These are phyloP conservation scores for Drosophila lutescens DNA, from an alignment of 2,888 invertebrate genomes.

Conservation along the genomic window DNA sequence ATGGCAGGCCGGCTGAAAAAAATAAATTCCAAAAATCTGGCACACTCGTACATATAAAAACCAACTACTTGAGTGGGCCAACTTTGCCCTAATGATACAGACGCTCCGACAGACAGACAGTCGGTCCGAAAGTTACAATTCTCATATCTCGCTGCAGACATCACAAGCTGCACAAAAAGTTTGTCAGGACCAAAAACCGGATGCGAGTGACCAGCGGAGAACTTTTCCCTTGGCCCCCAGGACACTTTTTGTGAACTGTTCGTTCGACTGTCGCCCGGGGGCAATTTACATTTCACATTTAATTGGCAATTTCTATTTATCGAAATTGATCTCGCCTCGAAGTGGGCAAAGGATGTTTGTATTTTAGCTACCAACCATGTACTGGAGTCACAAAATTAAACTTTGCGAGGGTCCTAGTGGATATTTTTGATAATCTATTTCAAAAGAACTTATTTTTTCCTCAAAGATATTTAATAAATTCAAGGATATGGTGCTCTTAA, in stretches of 20 bases:
- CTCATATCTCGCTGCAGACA: conserved; percentile 47
- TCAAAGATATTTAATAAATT: too few species aligned
- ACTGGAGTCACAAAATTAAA: conserved; percentile 4
- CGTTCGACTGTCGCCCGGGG: conserved; percentile 40
- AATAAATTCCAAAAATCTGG: conserved; percentile 3
- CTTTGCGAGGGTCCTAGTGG: not conserved
- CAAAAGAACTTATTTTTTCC: too few species aligned
- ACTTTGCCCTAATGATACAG: conserved; percentile 46
- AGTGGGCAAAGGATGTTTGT: conserved; percentile 35
- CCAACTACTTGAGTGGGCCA: conserved; percentile 45
- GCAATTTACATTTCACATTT: conserved; percentile 50
- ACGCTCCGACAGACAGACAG: conserved; percentile 13
- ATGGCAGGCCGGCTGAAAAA: conserved; percentile 22
- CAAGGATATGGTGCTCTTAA: too few species aligned
- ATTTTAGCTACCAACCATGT: conserved; percentile 11
- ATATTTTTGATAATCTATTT: not conserved
- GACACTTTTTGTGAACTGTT: conserved; percentile 47
- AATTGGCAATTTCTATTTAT: conserved; percentile 51
- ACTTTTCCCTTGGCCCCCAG: conserved; percentile 49
- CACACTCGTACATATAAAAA: conserved; percentile 26
- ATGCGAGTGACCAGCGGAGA: conserved; percentile 46
- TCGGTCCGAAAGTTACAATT: conserved; percentile 39
- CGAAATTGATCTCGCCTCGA: conserved; percentile 31
- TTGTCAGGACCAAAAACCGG: conserved; percentile 40
- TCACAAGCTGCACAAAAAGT: conserved; percentile 43